Base-by-base conservation (phyloP, 2,888 invertebrate genomes). In the Azorinus chamasolen region DNA sequence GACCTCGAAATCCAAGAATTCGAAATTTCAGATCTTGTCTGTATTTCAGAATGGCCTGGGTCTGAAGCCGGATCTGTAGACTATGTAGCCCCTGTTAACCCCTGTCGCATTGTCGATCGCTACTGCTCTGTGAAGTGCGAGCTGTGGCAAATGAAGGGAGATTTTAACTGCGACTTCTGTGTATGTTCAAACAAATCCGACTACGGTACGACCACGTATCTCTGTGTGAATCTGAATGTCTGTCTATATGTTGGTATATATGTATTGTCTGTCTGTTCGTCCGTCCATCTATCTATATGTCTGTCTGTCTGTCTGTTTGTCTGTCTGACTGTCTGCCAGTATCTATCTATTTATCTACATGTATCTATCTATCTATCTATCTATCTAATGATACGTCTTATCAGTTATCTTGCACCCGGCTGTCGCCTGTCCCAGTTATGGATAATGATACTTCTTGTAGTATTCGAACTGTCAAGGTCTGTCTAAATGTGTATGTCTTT, bases 111-210 rank as follows among this genome's bases (percentile, higher is more conserved):
- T 0, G 68, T 78, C 3, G 83, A 84, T 45, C 64, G 58, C 25
- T 72, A 73, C 39, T 86, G 85, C 63, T 74, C 74, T 1, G 66
- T 77, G 2, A 70, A 72, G 24, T 86, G 85, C 46, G 20, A 51
- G 1, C 48, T 81, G 8, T 53, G 77, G 59, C 43, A 63, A 41
- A 39, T 81, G 53, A 55, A 55, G n/a, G 81, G 81, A 14, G 70
- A 77, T 22, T 55, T 81, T 18, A 37, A 55, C 12, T 81, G 81
- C 55, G 57, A 73, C 20, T 81, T 81, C 59, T 81, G 81, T 37
- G 66, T 81, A 5, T 81, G 81, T 61, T 41, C 27, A 24, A 51
- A 81, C 18, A 71, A 27, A 12, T 41, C 58, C 6, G 46, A 71
- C 63, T 81, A 81, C 24, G 74, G 81, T 81, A 64, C 39, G 4